These are phyloP conservation scores for Bombus vancouverensis DNA, from an alignment of 1,140 invertebrate species.

Conservation along the genomic window DNA sequence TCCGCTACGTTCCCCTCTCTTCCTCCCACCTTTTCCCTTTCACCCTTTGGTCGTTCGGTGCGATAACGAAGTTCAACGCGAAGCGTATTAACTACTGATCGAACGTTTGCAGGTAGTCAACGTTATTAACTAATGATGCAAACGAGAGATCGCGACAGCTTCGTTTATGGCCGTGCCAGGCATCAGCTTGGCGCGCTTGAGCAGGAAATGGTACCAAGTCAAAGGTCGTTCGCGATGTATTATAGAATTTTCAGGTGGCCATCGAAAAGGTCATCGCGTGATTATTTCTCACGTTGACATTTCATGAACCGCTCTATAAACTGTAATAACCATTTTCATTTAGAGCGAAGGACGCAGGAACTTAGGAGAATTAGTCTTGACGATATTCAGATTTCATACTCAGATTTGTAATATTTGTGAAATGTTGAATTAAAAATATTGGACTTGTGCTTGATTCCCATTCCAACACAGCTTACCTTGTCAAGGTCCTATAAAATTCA, in stretches of 20 bases:
- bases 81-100: constrained; percentile 22
- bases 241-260: neutral
- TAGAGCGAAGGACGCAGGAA: neutral
- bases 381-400: neutral
- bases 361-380: neutral
- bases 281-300: neutral
- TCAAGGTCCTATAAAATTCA: too few relatives aligned
- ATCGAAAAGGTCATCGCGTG: neutral
- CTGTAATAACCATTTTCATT: too few relatives aligned
- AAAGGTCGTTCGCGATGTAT: too few relatives aligned
- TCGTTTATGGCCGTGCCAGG: neutral
- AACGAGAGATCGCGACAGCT: neutral
- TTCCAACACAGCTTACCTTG: too few relatives aligned
- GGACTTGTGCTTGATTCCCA: too few relatives aligned
- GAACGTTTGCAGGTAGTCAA: neutral
- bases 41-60: too few relatives aligned
- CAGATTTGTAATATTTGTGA: too few relatives aligned
- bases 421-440: too few relatives aligned
- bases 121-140: constrained; percentile 9
- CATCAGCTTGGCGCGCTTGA: too few relatives aligned
- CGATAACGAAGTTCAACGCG: constrained; percentile 24
- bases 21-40: neutral
- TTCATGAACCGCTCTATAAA: too few relatives aligned
- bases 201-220: too few relatives aligned
- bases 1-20: neutral